A percentile compares a stretch with the other conserved stretches of the same genome.
Evolutionary conservation across 2,888 invertebrate genomes (phyloP).

Genomic region (Parnassius orleans): DNA sequence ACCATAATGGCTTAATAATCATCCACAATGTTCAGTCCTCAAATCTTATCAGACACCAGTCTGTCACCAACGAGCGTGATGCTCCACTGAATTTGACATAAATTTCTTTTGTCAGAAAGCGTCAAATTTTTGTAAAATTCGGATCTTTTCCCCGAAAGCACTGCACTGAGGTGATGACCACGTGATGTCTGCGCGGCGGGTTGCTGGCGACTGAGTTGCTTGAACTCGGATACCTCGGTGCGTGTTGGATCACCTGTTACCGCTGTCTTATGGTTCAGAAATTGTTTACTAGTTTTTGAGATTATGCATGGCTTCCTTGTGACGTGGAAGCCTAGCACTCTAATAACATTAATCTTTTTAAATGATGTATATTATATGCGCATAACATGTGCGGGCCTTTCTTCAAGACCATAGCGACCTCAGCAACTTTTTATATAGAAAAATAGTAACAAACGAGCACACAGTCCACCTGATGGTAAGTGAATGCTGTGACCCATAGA

Average conservation of each 20-base stretch:
- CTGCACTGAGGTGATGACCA: not conserved
- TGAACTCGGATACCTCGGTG: constrained; percentile 1
- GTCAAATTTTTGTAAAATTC: constrained; percentile 47
- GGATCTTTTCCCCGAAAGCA: constrained; percentile 3
- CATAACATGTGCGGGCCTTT: no score
- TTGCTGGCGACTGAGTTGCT: constrained; percentile 12
- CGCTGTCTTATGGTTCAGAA: constrained; percentile 5
- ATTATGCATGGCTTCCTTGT: not conserved
- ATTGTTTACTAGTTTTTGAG: constrained; percentile 1
- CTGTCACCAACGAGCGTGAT: constrained; percentile 28
- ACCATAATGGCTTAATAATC: constrained; percentile 23
- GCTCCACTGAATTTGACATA: constrained; percentile 55
- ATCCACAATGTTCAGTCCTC: constrained; percentile 33
- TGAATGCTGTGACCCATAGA: no score
- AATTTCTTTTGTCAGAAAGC: constrained; percentile 57
- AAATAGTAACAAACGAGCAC: no score
- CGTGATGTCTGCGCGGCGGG: constrained; percentile 8
- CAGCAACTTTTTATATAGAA: no score
- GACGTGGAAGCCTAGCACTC: no score
- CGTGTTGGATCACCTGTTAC: constrained; percentile 16
- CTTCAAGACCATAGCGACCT: no score
- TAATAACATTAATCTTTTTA: no score
- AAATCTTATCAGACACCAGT: not conserved
- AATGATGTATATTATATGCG: no score
- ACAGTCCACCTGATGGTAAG: no score